These are phyloP conservation scores for Ariolimax columbianus DNA, from an alignment of 2,888 invertebrate genomes.

Conservation along the genomic window DNA sequence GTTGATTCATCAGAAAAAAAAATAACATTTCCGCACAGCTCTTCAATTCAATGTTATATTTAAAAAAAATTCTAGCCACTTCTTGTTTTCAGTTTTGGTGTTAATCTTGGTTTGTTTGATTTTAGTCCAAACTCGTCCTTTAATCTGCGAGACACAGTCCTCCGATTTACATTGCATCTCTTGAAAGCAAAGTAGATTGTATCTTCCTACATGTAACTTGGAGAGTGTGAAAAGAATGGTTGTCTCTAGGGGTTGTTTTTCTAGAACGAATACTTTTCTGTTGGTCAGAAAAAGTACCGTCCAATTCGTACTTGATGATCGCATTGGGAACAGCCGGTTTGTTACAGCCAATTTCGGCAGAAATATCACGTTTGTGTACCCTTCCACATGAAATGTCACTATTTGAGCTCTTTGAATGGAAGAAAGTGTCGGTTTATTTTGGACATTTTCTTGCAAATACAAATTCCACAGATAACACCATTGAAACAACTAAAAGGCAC, in stretches of 20 bases:
- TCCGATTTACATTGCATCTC: background rate
- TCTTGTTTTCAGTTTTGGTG: background rate
- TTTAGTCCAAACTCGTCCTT: background rate
- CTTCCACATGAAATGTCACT: background rate
- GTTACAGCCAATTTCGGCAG: background rate
- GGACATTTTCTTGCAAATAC: background rate
- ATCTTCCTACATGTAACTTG: too few species aligned
- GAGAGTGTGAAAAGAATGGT: too few species aligned
- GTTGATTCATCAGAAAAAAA: background rate
- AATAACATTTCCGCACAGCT: background rate
- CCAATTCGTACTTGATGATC: too few species aligned
- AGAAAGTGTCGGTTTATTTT: background rate
- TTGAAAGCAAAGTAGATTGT: background rate
- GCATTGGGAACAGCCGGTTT: background rate
- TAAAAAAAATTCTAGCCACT: background rate
- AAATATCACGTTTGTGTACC: background rate
- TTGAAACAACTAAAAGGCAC: background rate
- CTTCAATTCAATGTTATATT: background rate
- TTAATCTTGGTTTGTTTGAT: background rate
- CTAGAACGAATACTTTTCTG: too few species aligned
- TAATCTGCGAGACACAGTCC: background rate
- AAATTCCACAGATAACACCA: background rate
- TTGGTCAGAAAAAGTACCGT: too few species aligned
- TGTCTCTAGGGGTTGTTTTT: too few species aligned
- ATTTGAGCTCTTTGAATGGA: background rate